These are phyloP conservation scores for Carcharodon carcharias DNA, from an alignment of 2,797 vertebrate species.

Conservation along the genomic window DNA sequence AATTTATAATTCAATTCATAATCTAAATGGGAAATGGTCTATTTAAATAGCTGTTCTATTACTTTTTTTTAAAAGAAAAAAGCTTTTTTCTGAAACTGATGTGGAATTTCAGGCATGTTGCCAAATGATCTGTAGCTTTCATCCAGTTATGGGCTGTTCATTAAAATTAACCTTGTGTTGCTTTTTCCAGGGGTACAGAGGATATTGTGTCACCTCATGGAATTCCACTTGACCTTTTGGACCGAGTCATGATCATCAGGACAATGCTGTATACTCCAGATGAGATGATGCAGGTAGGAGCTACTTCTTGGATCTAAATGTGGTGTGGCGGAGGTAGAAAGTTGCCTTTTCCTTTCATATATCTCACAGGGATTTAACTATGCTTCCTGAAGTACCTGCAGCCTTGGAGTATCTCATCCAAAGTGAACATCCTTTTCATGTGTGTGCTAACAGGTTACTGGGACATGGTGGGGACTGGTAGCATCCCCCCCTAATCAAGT, in stretches of 20 bases:
- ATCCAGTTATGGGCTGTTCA: neutral
- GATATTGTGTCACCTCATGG: conserved; percentile 90
- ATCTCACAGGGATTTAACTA: neutral
- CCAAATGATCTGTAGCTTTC: conserved; percentile 27
- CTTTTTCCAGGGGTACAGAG: conserved; percentile 76
- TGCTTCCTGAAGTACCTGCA: neutral
- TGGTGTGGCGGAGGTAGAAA: neutral
- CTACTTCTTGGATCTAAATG: neutral
- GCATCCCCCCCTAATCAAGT: neutral
- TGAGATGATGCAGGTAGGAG: conserved; percentile 89
- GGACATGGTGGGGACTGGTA: too few relatives aligned
- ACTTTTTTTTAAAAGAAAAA: conserved; percentile 18
- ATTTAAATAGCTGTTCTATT: conserved; percentile 36
- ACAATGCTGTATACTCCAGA: conserved; percentile 94
- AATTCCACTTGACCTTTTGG: conserved; percentile 88
- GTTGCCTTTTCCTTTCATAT: neutral
- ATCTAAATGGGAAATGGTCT: conserved; percentile 32
- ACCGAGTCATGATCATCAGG: conserved; percentile 93
- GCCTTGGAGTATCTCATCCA: neutral
- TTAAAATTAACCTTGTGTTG: conserved; percentile 39
- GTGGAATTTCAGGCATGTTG: conserved; percentile 28
- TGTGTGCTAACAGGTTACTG: neutral
- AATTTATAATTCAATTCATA: conserved; percentile 38
- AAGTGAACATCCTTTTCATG: neutral
- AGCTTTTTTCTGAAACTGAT: neutral